phyloP scores from a whole-genome alignment of 2,797 vertebrate species.

The Crypturellus tataupa region DNA sequence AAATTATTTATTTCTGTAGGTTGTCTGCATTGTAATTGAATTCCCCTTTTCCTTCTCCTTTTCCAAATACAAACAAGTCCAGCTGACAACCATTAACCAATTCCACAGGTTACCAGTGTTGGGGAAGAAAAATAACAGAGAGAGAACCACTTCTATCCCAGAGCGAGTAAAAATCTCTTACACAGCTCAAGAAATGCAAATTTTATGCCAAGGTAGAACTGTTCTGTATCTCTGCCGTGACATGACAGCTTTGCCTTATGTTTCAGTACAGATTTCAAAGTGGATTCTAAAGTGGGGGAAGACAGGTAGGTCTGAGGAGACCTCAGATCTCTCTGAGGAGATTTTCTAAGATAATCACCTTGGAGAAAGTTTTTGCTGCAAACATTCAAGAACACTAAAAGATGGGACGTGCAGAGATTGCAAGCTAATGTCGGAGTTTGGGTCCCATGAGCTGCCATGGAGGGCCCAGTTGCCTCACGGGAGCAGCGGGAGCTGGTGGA shows the following conservation, averaged over 20 bases:
- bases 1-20: neutral
- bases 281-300: neutral
- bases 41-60: neutral
- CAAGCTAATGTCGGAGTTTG: neutral
- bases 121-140: neutral
- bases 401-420: neutral
- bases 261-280: neutral
- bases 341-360: neutral
- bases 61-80: neutral
- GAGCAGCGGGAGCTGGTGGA: neutral
- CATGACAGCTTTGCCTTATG: neutral
- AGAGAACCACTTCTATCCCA: neutral
- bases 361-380: neutral
- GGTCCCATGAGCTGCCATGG: neutral
- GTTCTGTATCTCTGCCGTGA: neutral
- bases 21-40: neutral
- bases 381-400: neutral
- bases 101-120: neutral
- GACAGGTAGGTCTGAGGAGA: neutral
- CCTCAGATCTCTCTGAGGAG: neutral
- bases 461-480: neutral
- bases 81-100: neutral
- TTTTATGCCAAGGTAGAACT: neutral
- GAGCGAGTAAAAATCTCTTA: neutral
- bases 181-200: neutral